A percentile compares a stretch with the other conserved stretches of the same genome.
Evolutionary conservation across 2,888 invertebrate species (phyloP).

Genomic region (Idaea straminata): DNA sequence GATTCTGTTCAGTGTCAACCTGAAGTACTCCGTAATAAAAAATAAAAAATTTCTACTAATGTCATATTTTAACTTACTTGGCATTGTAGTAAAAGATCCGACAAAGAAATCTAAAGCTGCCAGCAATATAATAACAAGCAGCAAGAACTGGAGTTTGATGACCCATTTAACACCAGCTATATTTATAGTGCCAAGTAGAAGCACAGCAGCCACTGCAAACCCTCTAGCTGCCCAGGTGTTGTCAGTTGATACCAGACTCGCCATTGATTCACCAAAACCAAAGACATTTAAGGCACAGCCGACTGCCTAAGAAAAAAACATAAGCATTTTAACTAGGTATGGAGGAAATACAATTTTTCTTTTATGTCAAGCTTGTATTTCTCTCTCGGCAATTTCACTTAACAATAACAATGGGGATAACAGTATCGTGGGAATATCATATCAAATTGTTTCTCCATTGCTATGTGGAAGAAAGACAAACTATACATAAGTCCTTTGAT

Average conservation of each 20-base stretch:
- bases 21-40: no score
- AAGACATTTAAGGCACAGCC: conserved; percentile 97
- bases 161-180: conserved; percentile 99
- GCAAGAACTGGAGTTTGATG: conserved; percentile 94
- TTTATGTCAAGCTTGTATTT: neutral
- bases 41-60: no score
- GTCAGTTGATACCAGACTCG: conserved; percentile 87
- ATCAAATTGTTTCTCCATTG: neutral
- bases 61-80: no score
- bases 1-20: no score
- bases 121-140: conserved; percentile 90
- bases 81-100: conserved; percentile 90
- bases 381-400: neutral
- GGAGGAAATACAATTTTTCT: neutral
- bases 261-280: conserved; percentile 98
- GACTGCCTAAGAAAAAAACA: conserved; percentile 86
- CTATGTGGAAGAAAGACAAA: no score
- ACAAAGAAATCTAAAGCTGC: conserved; percentile 96
- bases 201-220: conserved; percentile 92
- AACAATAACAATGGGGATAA: neutral
- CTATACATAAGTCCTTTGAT: neutral
- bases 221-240: conserved; percentile 91
- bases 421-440: neutral
- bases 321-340: neutral
- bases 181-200: conserved; percentile 93